Conservation (phyloP, 2,113 vertebrate species). For the Otolemur garnettii region DNA sequence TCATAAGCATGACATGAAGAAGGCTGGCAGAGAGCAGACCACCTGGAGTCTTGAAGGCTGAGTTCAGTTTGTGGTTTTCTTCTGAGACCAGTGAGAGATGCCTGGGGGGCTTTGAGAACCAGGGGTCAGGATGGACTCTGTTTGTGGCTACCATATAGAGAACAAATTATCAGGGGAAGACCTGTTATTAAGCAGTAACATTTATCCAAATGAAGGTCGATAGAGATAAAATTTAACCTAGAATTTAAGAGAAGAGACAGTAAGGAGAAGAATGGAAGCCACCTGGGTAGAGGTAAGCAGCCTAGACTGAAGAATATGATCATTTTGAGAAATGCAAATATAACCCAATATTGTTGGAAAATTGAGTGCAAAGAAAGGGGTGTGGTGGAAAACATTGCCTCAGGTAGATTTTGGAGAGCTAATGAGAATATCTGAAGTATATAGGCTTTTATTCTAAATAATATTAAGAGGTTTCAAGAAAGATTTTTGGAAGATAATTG, state of each 20-base stretch:
- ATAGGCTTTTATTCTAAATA: background rate
- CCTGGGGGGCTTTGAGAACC: background rate
- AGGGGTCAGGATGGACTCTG: background rate
- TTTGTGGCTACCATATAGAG: background rate
- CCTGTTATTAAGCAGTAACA: fast-evolving
- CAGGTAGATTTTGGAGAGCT: background rate
- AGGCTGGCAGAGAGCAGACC: background rate
- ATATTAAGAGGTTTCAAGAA: background rate
- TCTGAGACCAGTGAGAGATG: background rate
- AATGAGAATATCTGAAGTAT: background rate
- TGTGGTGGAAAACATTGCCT: background rate
- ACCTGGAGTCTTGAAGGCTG: background rate
- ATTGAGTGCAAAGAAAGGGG: background rate
- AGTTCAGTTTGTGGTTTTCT: background rate
- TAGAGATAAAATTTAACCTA: background rate
- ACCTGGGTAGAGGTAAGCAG: background rate
- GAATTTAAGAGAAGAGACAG: background rate
- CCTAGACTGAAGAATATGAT: fast-evolving
- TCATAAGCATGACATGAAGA: background rate
- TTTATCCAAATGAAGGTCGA: background rate
- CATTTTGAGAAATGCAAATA: background rate
- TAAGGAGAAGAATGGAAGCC: background rate
- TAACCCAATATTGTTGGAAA: background rate
- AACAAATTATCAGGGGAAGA: background rate
- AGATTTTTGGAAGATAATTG: background rate